phyloP scores from a whole-genome alignment of 2,888 invertebrate species.

The Drosophila paranaensis region DNA sequence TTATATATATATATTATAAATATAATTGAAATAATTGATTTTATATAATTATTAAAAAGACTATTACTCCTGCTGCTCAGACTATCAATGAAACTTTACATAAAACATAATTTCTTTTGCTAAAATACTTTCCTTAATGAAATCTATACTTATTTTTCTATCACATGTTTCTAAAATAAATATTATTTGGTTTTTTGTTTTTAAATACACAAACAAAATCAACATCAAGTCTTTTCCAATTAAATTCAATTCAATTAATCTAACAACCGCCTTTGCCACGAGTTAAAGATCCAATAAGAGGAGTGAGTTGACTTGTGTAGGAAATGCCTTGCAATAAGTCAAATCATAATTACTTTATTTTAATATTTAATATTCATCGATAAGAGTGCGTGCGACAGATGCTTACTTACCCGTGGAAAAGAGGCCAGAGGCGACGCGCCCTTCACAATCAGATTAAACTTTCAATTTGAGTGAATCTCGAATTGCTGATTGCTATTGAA shows the following conservation, averaged over 20 bases:
- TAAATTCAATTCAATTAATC: not conserved
- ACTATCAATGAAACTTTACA: not conserved
- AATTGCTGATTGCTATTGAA: slow-evolving; percentile 8
- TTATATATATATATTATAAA: too few relatives aligned
- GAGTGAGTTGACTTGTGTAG: not conserved
- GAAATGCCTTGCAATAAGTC: not conserved
- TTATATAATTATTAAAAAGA: too few relatives aligned
- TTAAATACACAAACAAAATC: not conserved
- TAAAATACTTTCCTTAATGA: too few relatives aligned
- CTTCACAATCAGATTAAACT: not conserved
- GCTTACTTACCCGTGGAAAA: not conserved
- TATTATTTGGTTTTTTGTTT: too few relatives aligned
- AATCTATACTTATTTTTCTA: too few relatives aligned
- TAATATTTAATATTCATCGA: slow-evolving; percentile 19
- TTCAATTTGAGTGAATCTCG: slow-evolving; percentile 2
- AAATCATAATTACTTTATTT: slow-evolving; percentile 7
- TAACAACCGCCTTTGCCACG: not conserved
- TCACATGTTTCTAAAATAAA: too few relatives aligned
- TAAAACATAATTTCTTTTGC: too few relatives aligned
- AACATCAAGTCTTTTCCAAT: not conserved
- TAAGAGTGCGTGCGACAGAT: not conserved
- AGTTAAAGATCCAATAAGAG: not conserved
- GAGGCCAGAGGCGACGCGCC: not conserved
- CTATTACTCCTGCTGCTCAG: not conserved
- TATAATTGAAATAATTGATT: too few relatives aligned